Conservation (phyloP, 1,140 invertebrate species). For the Amphibalanus amphitrite region DNA sequence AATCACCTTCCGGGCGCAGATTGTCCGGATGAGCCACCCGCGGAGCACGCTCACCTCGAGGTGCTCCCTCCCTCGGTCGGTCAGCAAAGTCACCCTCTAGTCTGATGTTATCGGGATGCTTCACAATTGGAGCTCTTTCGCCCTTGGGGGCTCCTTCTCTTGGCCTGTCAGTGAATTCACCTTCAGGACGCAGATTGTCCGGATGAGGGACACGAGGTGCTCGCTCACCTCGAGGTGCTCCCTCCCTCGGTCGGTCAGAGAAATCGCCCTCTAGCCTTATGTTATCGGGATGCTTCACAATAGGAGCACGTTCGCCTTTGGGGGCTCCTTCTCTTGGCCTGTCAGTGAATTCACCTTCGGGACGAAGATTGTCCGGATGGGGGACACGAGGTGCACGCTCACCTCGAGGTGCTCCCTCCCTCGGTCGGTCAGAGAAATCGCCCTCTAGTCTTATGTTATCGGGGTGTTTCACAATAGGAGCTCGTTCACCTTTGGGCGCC, state of each 20-base stretch:
- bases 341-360: constrained; percentile 33
- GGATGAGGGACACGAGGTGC: constrained; percentile 27
- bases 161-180: constrained; percentile 23
- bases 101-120: constrained; percentile 32
- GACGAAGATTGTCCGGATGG: constrained; percentile 33
- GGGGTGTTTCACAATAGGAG: constrained; percentile 26
- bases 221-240: constrained; percentile 18
- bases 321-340: constrained; percentile 9
- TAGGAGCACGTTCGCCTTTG: constrained; percentile 16
- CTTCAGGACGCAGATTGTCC: constrained; percentile 37
- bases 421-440: constrained; percentile 11
- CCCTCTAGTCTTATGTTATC: constrained; percentile 42
- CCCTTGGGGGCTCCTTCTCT: constrained; percentile 18
- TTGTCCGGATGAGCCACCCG: constrained; percentile 29
- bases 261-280: constrained; percentile 19
- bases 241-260: constrained; percentile 7
- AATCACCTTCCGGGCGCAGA: constrained; percentile 38
- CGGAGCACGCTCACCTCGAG: constrained; percentile 24
- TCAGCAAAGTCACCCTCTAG: constrained; percentile 35
- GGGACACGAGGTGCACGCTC: constrained; percentile 23
- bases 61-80: constrained; percentile 5
- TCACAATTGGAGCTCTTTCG: constrained; percentile 24
- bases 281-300: constrained; percentile 19
- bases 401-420: constrained; percentile 10
- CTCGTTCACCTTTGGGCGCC: constrained; percentile 22